Conservation (phyloP, 2,113 vertebrate genomes). For the Pangasianodon gigas region DNA sequence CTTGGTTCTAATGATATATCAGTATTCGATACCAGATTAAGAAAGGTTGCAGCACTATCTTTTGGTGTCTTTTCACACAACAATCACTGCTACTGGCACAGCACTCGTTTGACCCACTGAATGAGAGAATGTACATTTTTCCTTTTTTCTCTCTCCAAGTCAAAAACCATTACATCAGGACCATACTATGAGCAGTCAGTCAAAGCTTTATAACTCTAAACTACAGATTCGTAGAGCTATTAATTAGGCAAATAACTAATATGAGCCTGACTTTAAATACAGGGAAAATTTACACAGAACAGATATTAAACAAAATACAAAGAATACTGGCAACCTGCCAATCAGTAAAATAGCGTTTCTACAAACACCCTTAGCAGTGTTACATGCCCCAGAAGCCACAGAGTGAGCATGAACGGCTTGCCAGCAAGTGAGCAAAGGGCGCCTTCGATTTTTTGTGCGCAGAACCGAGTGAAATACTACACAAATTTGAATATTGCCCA, state of each 20-base stretch:
- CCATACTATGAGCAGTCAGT: not conserved
- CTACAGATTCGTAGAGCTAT: not conserved
- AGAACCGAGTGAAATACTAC: conserved; percentile 35
- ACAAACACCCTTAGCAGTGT: conserved; percentile 41
- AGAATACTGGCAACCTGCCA: conserved; percentile 53
- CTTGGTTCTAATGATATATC: not conserved
- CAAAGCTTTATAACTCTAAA: conserved; percentile 6
- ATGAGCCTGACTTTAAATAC: conserved; percentile 34
- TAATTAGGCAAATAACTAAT: conserved; percentile 36
- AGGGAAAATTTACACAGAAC: conserved; percentile 43
- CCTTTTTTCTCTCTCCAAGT: not conserved
- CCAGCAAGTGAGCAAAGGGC: conserved; percentile 46
- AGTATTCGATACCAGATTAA: not conserved
- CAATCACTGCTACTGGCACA: not conserved
- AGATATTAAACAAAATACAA: conserved; percentile 50
- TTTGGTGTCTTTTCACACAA: not conserved
- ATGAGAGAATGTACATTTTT: not conserved
- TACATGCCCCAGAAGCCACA: conserved; percentile 40
- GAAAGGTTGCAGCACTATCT: not conserved
- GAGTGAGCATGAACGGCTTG: conserved; percentile 37
- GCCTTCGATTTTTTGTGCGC: conserved; percentile 6
- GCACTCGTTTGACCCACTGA: not conserved
- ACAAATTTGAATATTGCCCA: conserved; percentile 17
- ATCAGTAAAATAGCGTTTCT: conserved; percentile 47
- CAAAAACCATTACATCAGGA: not conserved